Evolutionary conservation across 2,797 vertebrate genomes (phyloP).

Genomic region (Hyperoplus lanceolatus): DNA sequence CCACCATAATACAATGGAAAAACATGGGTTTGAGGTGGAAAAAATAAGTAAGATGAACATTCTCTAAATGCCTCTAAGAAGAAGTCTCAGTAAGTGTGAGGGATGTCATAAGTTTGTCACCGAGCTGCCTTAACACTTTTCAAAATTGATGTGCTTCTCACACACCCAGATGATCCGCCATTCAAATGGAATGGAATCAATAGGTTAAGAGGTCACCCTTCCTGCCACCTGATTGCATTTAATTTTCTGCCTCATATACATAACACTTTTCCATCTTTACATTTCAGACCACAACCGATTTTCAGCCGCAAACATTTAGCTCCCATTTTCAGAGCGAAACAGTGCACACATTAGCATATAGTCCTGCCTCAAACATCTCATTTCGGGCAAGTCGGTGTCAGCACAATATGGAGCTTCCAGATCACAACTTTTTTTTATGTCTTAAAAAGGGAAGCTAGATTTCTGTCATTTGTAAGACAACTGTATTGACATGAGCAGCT

Average conservation of each 20-base stretch:
- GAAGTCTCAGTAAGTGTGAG: conserved; percentile 8
- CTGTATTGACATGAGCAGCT: conserved; percentile 15
- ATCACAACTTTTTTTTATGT: conserved; percentile 24
- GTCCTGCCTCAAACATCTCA: conserved; percentile 26
- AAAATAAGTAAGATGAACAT: neutral
- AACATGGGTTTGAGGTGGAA: neutral
- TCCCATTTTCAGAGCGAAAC: conserved; percentile 18
- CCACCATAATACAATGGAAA: neutral
- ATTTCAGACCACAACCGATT: conserved; percentile 39
- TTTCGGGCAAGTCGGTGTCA: conserved; percentile 5
- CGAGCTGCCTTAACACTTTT: conserved; percentile 53
- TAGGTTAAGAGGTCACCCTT: conserved; percentile 73
- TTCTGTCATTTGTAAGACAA: conserved; percentile 28
- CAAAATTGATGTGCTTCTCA: conserved; percentile 75
- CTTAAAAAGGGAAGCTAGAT: conserved; percentile 26
- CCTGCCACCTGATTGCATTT: conserved; percentile 63
- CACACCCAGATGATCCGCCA: conserved; percentile 61
- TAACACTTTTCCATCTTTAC: conserved; percentile 55
- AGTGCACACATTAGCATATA: conserved; percentile 32
- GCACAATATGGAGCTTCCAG: conserved; percentile 1
- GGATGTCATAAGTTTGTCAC: conserved; percentile 61
- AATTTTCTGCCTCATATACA: conserved; percentile 77
- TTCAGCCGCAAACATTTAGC: conserved; percentile 50
- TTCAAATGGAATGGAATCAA: conserved; percentile 73
- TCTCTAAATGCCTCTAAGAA: conserved; percentile 6